Evolutionary conservation across 2,888 invertebrate species (phyloP).

Genomic region (Aplocera efformata): DNA sequence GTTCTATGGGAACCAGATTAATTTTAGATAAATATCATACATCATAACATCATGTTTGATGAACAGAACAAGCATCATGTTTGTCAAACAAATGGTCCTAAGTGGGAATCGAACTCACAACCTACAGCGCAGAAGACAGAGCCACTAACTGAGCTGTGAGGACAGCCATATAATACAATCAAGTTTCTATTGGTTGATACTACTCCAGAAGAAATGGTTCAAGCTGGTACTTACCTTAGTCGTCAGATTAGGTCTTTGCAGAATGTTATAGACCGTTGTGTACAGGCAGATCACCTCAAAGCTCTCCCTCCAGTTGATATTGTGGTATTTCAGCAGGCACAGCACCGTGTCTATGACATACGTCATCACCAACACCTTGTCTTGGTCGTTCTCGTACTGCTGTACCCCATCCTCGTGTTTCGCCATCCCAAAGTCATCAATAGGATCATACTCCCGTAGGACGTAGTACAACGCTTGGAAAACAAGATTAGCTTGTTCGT

Average conservation of each 20-base stretch:
- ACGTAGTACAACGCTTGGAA: slow-evolving; percentile 83
- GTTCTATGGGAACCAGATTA: too few relatives aligned
- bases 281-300: slow-evolving; percentile 86
- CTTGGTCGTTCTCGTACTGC: slow-evolving; percentile 48
- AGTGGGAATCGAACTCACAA: too few relatives aligned
- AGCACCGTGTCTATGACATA: slow-evolving; percentile 84
- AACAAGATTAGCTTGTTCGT: slow-evolving; percentile 82
- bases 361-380: slow-evolving; percentile 75
- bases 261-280: slow-evolving; percentile 56
- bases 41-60: too few relatives aligned
- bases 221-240: slow-evolving; percentile 59
- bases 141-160: too few relatives aligned
- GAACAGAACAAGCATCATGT: too few relatives aligned
- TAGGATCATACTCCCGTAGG: slow-evolving; percentile 76
- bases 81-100: too few relatives aligned
- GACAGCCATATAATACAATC: too few relatives aligned
- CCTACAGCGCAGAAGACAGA: too few relatives aligned
- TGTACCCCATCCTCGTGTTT: slow-evolving; percentile 30
- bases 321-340: slow-evolving; percentile 83
- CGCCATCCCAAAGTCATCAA: slow-evolving; percentile 39
- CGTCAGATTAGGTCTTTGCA: slow-evolving; percentile 57
- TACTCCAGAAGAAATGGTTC: too few relatives aligned
- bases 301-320: slow-evolving; percentile 89
- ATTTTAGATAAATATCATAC: too few relatives aligned
- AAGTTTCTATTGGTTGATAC: too few relatives aligned